These are phyloP conservation scores for Hapalemur alaotrensis DNA, from an alignment of 2,797 vertebrate genomes.

Conservation along the genomic window DNA sequence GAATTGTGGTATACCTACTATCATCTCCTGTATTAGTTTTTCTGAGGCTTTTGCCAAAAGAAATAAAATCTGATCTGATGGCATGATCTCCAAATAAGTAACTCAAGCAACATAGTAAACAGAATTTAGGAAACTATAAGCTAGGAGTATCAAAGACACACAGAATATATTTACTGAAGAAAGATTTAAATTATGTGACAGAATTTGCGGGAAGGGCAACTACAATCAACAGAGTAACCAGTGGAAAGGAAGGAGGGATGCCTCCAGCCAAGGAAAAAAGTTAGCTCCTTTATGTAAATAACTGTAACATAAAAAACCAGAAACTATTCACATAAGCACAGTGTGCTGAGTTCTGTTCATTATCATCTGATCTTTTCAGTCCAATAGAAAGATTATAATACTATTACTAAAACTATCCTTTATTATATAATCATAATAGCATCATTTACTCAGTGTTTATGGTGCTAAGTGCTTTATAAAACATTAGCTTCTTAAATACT, in stretches of 20 bases:
- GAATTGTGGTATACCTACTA: neutral
- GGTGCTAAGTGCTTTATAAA: neutral
- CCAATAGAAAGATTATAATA: neutral
- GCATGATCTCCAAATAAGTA: neutral
- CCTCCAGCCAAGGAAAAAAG: neutral
- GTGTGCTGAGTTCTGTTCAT: neutral
- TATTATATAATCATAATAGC: neutral
- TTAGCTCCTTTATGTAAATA: neutral
- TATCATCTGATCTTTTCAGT: conserved; percentile 8
- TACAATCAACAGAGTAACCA: neutral
- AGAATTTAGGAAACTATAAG: conserved; percentile 12
- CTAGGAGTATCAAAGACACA: neutral
- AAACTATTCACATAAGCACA: neutral
- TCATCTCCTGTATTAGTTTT: neutral
- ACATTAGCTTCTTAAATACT: neutral
- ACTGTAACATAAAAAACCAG: neutral
- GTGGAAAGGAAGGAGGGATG: neutral
- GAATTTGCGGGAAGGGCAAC: neutral
- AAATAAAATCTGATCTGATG: neutral
- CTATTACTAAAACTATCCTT: neutral
- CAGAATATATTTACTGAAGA: neutral
- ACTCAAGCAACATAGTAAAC: neutral
- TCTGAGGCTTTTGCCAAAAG: neutral
- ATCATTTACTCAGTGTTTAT: neutral
- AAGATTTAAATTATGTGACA: neutral